Base-by-base conservation (phyloP, 2,888 invertebrate genomes). In the Elegia similella region DNA sequence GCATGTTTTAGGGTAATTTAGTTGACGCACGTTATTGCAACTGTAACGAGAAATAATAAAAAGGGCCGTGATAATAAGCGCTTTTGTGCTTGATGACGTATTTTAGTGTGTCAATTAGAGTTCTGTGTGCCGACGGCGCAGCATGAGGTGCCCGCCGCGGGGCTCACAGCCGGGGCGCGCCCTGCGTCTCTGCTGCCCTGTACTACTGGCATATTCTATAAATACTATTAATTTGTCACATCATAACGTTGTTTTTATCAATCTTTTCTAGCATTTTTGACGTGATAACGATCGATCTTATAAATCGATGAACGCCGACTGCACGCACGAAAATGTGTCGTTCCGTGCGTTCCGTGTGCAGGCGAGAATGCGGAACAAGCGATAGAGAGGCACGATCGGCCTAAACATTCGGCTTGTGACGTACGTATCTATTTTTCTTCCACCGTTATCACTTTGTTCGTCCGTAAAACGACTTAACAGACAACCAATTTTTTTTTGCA, bases 71-170 rank as follows among this genome's bases (percentile, higher is more conserved):
- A 63, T 68, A 76, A 73, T 72, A 70, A 71, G 68, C 64, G 70
- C 69, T 80, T 81, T 80, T 79, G 73, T 83, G 72, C 70, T 65
- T 71, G 69, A 74, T 82, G 80, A 82, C 80, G 80, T 82, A 83
- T 84, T 86, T 85, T 86, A 88, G 87, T 88, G 88, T 89, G 86
- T 88, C 89, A 89, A 90, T 91, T 90, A 89, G 88, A 88, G 86
- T 80, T 83, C 77, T 88, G 88, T 87, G 80, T 88, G 75, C 80
- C 76, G 82, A 80, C 79, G 78, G 63, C 89, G 50, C 89, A 88
- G 90, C 88, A 72, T 81, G 89, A 77, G 78, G 70, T 75, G 75
- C 70, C 62, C 79, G 68, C 77, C 58, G 70, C 74, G 70, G 78
- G 80, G 66, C 66, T 65, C 79, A 63, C 81, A 68, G 76, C 72